These are phyloP conservation scores for Ictalurus furcatus DNA, from an alignment of 2,113 vertebrate species.

Conservation along the genomic window DNA sequence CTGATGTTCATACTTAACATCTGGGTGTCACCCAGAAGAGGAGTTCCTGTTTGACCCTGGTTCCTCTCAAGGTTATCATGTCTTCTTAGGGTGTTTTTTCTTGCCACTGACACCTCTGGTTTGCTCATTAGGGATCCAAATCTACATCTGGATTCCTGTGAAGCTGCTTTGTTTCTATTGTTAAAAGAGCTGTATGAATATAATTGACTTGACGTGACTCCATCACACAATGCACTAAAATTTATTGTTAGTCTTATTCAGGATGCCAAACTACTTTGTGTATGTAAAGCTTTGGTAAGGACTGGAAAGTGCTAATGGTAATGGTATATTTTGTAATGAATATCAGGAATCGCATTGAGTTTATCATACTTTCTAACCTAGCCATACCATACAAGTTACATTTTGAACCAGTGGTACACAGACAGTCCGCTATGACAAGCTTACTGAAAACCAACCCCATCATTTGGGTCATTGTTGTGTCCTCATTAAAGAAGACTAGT, in stretches of 20 bases:
- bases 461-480: slow-evolving; percentile 21
- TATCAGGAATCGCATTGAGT: not conserved
- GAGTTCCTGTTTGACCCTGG: not conserved
- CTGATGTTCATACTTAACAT: not conserved
- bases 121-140: not conserved
- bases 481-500: slow-evolving; percentile 7
- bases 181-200: not conserved
- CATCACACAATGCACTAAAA: not conserved
- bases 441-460: slow-evolving; percentile 28
- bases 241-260: not conserved
- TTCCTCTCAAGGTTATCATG: not conserved
- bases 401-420: not conserved
- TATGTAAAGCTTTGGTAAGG: not conserved
- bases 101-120: not conserved
- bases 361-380: not conserved
- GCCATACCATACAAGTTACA: not conserved
- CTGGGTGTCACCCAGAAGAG: not conserved
- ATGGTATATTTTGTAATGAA: not conserved
- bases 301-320: not conserved
- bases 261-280: not conserved
- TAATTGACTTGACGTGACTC: not conserved
- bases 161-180: not conserved
- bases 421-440: slow-evolving; percentile 2
- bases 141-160: not conserved
- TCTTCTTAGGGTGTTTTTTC: not conserved